These are phyloP conservation scores for Cistogaster globosa DNA, from an alignment of 2,888 invertebrate species.

Conservation along the genomic window DNA sequence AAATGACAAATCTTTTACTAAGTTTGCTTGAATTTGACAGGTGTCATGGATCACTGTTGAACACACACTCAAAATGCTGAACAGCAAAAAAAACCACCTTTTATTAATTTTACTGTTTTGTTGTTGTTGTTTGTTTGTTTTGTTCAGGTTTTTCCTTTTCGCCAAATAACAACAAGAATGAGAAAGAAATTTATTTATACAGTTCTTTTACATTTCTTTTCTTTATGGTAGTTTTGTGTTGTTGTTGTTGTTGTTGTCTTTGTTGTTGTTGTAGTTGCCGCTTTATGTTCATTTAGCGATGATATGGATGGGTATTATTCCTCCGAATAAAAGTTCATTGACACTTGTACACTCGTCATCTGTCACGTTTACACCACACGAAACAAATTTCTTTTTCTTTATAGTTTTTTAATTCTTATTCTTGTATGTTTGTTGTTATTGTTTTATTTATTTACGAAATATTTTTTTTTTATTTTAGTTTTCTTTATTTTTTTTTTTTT, in stretches of 20 bases:
- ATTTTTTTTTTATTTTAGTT: conserved; percentile 52
- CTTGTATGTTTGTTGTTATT: background rate
- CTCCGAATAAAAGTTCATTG: conserved; percentile 82
- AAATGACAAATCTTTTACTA: too few species aligned
- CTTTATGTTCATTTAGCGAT: conserved; percentile 63
- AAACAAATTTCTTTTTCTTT: conserved; percentile 63
- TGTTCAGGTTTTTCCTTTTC: conserved; percentile 64
- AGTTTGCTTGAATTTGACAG: too few species aligned
- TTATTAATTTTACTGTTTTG: conserved; percentile 3
- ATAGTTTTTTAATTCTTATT: background rate
- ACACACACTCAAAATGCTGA: background rate
- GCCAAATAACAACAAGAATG: conserved; percentile 54
- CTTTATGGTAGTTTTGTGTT: conserved; percentile 22
- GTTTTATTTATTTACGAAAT: conserved; percentile 60
- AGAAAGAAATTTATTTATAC: conserved; percentile 61
- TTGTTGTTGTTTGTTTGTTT: conserved; percentile 17
- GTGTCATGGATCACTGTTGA: too few species aligned
- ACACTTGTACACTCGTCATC: conserved; percentile 80
- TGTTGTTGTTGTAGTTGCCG: conserved; percentile 37
- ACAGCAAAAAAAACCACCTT: background rate
- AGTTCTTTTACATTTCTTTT: conserved; percentile 32
- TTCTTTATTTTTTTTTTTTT: conserved; percentile 31
- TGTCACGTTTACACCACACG: conserved; percentile 78
- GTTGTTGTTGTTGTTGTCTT: conserved; percentile 40
- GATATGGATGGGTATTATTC: conserved; percentile 63